Percentiles rank a stretch among this genome's conserved stretches.
Evolutionary conservation across 2,113 vertebrate genomes (phyloP).

Genomic region (Misgurnus mizolepis): DNA sequence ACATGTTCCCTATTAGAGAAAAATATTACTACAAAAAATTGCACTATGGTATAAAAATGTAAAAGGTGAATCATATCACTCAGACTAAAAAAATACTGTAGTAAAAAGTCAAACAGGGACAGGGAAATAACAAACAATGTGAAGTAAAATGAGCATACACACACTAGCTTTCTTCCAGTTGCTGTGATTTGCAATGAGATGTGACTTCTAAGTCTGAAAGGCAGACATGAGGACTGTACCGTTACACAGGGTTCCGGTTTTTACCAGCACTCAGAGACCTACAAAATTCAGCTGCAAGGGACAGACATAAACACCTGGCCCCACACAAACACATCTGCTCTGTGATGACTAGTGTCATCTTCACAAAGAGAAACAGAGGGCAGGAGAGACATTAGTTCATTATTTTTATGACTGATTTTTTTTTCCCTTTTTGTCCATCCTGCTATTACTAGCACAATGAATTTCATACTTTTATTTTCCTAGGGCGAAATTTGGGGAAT

Average conservation of each 20-base stretch:
- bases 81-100: not conserved
- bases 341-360: constrained; percentile 77
- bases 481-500: constrained; percentile 79
- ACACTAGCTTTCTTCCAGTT: not conserved
- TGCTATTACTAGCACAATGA: constrained; percentile 78
- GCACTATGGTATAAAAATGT: not conserved
- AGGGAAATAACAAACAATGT: not conserved
- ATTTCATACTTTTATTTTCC: constrained; percentile 83
- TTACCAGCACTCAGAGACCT: constrained; percentile 79
- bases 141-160: not conserved
- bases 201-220: constrained; percentile 77
- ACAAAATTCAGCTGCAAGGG: constrained; percentile 68
- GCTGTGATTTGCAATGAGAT: constrained; percentile 76
- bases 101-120: not conserved
- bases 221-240: constrained; percentile 74
- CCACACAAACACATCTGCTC: constrained; percentile 56
- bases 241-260: constrained; percentile 81
- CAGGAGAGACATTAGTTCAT: constrained; percentile 79
- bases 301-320: constrained; percentile 25
- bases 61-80: not conserved
- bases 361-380: constrained; percentile 51
- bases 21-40: not conserved
- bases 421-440: constrained; percentile 72
- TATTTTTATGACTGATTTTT: constrained; percentile 77
- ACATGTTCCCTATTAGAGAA: not conserved